These are phyloP conservation scores for Tortrix viridana DNA, from an alignment of 2,888 invertebrate genomes.

Conservation along the genomic window DNA sequence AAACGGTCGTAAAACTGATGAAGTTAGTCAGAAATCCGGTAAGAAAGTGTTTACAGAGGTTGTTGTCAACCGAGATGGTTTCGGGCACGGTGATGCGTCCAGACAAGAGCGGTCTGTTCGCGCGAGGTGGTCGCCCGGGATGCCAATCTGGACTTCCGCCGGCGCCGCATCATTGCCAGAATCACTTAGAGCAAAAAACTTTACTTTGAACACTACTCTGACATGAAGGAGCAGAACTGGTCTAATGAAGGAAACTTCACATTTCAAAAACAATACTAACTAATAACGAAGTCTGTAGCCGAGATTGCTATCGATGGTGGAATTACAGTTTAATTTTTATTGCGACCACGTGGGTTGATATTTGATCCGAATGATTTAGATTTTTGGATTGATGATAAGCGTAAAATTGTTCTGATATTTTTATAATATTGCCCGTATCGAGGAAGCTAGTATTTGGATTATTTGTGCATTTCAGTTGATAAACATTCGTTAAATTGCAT, in stretches of 20 bases:
- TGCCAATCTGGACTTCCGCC: constrained; percentile 73
- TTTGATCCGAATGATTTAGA: constrained; percentile 2
- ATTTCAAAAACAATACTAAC: constrained; percentile 8
- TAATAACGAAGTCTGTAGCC: constrained; percentile 1
- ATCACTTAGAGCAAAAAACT: constrained; percentile 61
- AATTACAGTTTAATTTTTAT: constrained; percentile 28
- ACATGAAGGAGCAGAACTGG: constrained; percentile 11
- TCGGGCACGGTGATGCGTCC: constrained; percentile 39
- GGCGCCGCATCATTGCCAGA: constrained; percentile 74
- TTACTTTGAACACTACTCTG: constrained; percentile 21
- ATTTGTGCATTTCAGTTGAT: no score
- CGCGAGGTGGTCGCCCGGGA: constrained; percentile 66
- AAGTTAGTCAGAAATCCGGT: constrained; percentile 13
- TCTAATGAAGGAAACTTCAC: constrained; percentile 10
- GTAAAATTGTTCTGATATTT: constrained; percentile 12
- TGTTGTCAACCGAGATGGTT: constrained; percentile 30
- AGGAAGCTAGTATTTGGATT: no score
- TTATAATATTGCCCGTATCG: neutral
- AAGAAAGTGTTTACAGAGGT: constrained; percentile 23
- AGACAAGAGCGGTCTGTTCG: constrained; percentile 62
- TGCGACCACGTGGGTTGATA: constrained; percentile 17
- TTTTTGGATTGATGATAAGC: neutral
- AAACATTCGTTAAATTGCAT: no score
- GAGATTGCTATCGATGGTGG: constrained; percentile 19
- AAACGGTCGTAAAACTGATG: constrained; percentile 1